Evolutionary conservation across 2,797 vertebrate species (phyloP).

Genomic region (Philypnodon macrostomus): DNA sequence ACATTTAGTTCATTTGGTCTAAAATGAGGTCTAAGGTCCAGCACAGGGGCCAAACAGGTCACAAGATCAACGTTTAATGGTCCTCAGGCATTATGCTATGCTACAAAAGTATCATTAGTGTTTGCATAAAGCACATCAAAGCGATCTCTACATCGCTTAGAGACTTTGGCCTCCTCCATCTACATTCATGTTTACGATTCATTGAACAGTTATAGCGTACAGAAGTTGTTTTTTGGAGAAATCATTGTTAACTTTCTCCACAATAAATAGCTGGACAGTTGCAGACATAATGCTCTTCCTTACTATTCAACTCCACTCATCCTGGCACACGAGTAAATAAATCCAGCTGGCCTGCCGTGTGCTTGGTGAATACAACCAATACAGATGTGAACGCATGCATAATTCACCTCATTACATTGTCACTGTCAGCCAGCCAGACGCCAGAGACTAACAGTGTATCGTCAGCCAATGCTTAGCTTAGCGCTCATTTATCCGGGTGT

Average conservation of each 20-base stretch:
- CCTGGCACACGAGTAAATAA: background rate
- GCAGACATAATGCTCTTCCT: background rate
- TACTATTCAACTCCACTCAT: slow-evolving; percentile 1
- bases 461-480: slow-evolving; percentile 19
- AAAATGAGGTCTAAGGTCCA: no score
- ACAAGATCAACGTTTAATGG: no score
- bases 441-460: slow-evolving; percentile 10
- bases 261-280: background rate
- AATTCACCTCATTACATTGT: slow-evolving; percentile 32
- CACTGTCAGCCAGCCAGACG: slow-evolving; percentile 29
- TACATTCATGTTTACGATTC: no score
- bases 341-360: slow-evolving; percentile 7
- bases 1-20: no score
- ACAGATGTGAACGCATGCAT: slow-evolving; percentile 26
- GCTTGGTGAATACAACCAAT: background rate
- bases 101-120: no score
- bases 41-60: no score
- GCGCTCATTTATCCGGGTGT: background rate
- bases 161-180: no score
- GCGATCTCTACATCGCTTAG: no score
- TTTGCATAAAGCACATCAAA: no score
- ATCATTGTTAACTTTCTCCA: background rate
- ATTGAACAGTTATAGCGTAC: no score
- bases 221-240: no score
- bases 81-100: no score